phyloP scores from a whole-genome alignment of 1,140 invertebrate genomes.

The Lepeophtheirus salmonis region DNA sequence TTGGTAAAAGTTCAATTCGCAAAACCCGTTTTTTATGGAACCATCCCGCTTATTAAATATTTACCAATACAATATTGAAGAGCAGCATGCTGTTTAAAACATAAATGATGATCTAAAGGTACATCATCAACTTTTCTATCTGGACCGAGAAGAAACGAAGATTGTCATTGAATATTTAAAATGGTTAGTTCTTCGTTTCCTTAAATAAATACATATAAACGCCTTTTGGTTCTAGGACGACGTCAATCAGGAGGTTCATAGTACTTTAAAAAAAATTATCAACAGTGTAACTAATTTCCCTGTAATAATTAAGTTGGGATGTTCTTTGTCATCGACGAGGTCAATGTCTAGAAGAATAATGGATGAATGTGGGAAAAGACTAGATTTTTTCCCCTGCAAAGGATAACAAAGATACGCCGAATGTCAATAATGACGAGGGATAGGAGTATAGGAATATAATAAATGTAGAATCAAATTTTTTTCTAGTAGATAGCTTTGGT shows the following conservation, averaged over 20 bases:
- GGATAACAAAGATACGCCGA: not conserved
- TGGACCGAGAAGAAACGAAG: constrained; percentile 75
- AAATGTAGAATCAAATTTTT: no score
- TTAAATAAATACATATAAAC: constrained; percentile 93
- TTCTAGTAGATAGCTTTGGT: no score
- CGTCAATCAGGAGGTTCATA: constrained; percentile 84
- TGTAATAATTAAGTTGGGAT: constrained; percentile 79
- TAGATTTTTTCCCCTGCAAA: no score
- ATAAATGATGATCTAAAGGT: constrained; percentile 90
- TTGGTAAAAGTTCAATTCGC: constrained; percentile 96
- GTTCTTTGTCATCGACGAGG: constrained; percentile 49
- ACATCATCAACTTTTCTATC: constrained; percentile 88
- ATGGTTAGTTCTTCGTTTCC: constrained; percentile 60
- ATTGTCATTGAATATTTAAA: constrained; percentile 84
- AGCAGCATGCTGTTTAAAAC: constrained; percentile 95
- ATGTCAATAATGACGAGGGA: not conserved
- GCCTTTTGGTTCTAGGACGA: constrained; percentile 82
- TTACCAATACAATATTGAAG: constrained; percentile 78
- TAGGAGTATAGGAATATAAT: no score
- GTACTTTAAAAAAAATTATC: constrained; percentile 93
- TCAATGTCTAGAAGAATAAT: constrained; percentile 23
- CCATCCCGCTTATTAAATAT: constrained; percentile 55
- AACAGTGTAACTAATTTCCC: constrained; percentile 83
- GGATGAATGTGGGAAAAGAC: not conserved
- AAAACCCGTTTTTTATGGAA: constrained; percentile 41